Evolutionary conservation across 2,888 invertebrate species (phyloP).

Genomic region (Volucella inflata): DNA sequence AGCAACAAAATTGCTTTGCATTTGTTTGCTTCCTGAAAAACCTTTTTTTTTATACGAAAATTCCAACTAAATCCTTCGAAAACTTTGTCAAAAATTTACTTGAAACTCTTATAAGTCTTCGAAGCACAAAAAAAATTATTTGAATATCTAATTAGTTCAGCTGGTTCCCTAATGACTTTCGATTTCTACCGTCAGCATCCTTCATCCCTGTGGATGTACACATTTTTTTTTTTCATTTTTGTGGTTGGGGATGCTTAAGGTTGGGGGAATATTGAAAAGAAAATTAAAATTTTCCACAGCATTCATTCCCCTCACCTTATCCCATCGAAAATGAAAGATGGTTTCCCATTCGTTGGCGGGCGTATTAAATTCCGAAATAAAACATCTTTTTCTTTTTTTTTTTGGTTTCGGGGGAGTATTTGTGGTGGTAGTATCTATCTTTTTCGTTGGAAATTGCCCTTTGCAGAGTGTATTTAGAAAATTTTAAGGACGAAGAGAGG

Average conservation of each 20-base stretch:
- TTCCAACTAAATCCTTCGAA: constrained; percentile 9
- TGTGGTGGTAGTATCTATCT: constrained; percentile 38
- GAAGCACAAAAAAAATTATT: constrained; percentile 27
- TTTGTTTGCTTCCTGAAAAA: not conserved
- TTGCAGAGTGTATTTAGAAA: not conserved
- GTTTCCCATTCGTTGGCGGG: not conserved
- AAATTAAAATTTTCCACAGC: constrained; percentile 66
- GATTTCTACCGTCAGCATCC: constrained; percentile 57
- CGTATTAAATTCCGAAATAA: constrained; percentile 66
- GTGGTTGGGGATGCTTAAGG: not conserved
- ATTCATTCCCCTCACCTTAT: not conserved
- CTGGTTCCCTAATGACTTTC: constrained; percentile 72
- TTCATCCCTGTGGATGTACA: not conserved
- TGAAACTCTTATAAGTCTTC: constrained; percentile 12
- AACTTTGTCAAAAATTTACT: constrained; percentile 47
- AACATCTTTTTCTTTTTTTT: constrained; percentile 64
- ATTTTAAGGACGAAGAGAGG: constrained; percentile 11
- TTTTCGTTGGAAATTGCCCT: not conserved
- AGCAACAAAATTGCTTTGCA: not conserved
- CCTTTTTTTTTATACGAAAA: not conserved
- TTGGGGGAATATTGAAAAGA: constrained; percentile 61
- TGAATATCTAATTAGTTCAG: constrained; percentile 70
- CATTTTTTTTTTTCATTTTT: not conserved
- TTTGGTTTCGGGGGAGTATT: constrained; percentile 35
- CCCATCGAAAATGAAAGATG: not conserved